phyloP scores from a whole-genome alignment of 2,113 vertebrate genomes.

The Ardeotis arabs region DNA sequence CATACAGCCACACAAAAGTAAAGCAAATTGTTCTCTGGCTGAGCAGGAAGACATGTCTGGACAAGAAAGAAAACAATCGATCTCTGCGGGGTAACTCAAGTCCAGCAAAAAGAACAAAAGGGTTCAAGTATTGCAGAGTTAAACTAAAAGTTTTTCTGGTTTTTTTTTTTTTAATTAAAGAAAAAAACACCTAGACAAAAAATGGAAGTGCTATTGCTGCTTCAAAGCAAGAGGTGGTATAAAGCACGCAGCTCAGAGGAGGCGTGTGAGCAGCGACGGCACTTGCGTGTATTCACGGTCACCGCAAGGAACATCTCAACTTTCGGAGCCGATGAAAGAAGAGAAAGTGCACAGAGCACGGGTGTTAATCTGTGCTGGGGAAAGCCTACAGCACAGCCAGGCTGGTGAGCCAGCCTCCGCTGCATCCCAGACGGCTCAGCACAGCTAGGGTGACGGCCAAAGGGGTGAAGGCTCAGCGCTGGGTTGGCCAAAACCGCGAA shows the following conservation, averaged over 20 bases:
- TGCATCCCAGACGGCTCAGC: neutral
- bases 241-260: neutral
- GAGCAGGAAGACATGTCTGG: slow-evolving; percentile 13
- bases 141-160: neutral
- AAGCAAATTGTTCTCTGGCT: slow-evolving; percentile 40
- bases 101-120: slow-evolving; percentile 1
- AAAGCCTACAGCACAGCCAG: neutral
- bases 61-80: neutral
- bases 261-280: neutral
- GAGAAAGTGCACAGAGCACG: neutral
- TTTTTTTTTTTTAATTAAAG: neutral
- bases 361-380: neutral
- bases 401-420: neutral
- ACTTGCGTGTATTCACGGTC: rapidly evolving
- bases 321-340: neutral
- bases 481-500: neutral
- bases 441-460: neutral
- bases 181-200: neutral
- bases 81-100: neutral
- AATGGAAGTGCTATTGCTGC: neutral
- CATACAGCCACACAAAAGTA: neutral
- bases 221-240: neutral
- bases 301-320: neutral
- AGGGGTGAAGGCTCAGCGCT: neutral
- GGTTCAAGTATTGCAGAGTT: neutral